Base-by-base conservation (phyloP, 2,113 vertebrate species). In the Lynx canadensis region DNA sequence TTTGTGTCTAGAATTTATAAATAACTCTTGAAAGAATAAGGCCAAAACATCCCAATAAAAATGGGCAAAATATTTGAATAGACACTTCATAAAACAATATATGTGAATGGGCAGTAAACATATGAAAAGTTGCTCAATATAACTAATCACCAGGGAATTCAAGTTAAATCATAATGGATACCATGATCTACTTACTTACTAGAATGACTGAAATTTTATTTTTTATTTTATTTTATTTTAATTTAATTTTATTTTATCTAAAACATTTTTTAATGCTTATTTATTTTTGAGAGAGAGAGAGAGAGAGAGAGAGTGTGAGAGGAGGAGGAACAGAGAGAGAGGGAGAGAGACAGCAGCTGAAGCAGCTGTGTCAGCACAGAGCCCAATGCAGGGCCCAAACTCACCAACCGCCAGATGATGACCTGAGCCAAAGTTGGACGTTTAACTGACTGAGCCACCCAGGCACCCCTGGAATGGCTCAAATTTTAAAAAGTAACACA, bases 101-200 rank as follows among this genome's bases (percentile, higher is more conserved):
- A 48, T 33, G 31, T 57, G 6, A 93, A 31, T 93, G 45, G 31
- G 4, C 48, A 89, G 73, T 68, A 96, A 84, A 33, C 31, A 45
- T 41, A n/a, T n/a, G 27, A 89, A 69, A 87, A 89, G 0, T 31
- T 73, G 33, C 27, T 89, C 41, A 85, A 57, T 12, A 66, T 50
- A 84, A 83, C 80, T 84, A 94, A 60, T 74, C 14, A 48, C 66
- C 33, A 93, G 38, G 69, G 89, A 89, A 95, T 92, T 38, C 10
- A 94, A 97, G 68, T 92, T 14, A 50, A 74, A 50, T 60, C 21
- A 33, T 31, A 66, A 92, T 63, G 55, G 27, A 85, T 73, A 25
- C 0, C 2, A n/a, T 80, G 45, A 45, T 45, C 1, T 82, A 68
- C 15, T n/a, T 82, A 60, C 15, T 25, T 27, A 71, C 2, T 38